These are phyloP conservation scores for Ceramica pisi DNA, from an alignment of 2,888 invertebrate species.

Conservation along the genomic window DNA sequence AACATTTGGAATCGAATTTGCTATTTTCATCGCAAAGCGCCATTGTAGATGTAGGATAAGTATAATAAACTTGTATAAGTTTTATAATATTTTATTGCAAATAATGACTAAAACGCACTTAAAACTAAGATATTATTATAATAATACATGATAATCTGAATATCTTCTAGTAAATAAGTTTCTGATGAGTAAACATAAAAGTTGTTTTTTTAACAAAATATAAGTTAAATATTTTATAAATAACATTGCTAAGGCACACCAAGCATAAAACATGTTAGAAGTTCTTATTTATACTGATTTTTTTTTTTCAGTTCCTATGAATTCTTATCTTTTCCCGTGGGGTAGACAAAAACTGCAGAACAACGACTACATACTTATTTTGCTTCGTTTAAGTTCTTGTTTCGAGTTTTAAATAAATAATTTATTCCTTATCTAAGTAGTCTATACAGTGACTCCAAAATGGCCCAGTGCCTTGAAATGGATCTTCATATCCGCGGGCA, in stretches of 20 bases:
- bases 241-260: slow-evolving; percentile 52
- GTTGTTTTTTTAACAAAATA: slow-evolving; percentile 37
- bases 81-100: slow-evolving; percentile 40
- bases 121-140: slow-evolving; percentile 14
- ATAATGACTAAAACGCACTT: slow-evolving; percentile 40
- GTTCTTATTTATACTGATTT: background rate
- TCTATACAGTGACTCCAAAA: slow-evolving; percentile 94
- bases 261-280: slow-evolving; percentile 8
- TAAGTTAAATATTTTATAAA: slow-evolving; percentile 18
- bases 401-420: too few species aligned
- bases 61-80: background rate
- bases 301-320: background rate
- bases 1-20: too few species aligned
- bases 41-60: background rate
- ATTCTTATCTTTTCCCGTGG: too few species aligned
- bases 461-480: slow-evolving; percentile 96
- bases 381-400: too few species aligned
- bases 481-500: slow-evolving; percentile 91
- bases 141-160: slow-evolving; percentile 9
- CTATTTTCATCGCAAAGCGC: too few species aligned
- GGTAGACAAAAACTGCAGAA: too few species aligned
- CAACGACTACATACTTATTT: too few species aligned
- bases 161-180: slow-evolving; percentile 29
- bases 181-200: slow-evolving; percentile 30
- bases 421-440: too few species aligned